Base-by-base conservation (phyloP, 37 sponge, comb jelly and placozoan genomes). In the Chondrosia reniformis region DNA sequence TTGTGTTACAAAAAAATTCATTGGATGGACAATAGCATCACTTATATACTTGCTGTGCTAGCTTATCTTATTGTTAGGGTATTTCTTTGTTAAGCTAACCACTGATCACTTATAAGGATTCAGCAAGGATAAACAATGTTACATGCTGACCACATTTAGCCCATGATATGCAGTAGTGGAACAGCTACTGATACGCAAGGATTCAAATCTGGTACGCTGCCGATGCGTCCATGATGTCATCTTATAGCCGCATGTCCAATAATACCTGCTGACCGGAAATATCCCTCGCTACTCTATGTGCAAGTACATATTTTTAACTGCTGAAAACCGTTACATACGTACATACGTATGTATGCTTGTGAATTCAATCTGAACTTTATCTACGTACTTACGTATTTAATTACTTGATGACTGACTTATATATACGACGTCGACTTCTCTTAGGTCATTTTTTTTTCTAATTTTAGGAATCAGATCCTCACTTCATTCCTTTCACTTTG, bases 401-500 rank as follows among this genome's bases (percentile, higher is more conserved):
- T n/a, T n/a, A n/a, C n/a, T n/a, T n/a, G n/a, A n/a, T n/a, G n/a
- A n/a, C n/a, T n/a, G n/a, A 24, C 8, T 17, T 74, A 4, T 42
- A 28, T 34, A 8, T 27, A 40, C 2, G 12, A 1, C 41, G 4
- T 33, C 9, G 45, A 6, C 9, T 74, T 45, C n/a, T 6, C 4
- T 2, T 27, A 4, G 3, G 6, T 3, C 9, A 2, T 28, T 28
- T 6, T 3, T 56, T 56, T 56, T 28, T 6, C 36, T 28, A 4
- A 22, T 2, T 33, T 19, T 40, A 69, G 72, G 72, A 69, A 39
- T 36, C 72, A 25, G 72, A 69, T 40, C 72, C 72, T 2, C 42
- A 43, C 72, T 69, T 39, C 72, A 69, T 69, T 34, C 72, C 72
- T 44, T 69, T 69, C 72, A 69, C 72, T 0, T 25, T 69, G 43